Percentiles rank a stretch among this genome's conserved stretches.
Evolutionary conservation across 2,113 vertebrate genomes (phyloP).

Genomic region (Tupaia chinensis): DNA sequence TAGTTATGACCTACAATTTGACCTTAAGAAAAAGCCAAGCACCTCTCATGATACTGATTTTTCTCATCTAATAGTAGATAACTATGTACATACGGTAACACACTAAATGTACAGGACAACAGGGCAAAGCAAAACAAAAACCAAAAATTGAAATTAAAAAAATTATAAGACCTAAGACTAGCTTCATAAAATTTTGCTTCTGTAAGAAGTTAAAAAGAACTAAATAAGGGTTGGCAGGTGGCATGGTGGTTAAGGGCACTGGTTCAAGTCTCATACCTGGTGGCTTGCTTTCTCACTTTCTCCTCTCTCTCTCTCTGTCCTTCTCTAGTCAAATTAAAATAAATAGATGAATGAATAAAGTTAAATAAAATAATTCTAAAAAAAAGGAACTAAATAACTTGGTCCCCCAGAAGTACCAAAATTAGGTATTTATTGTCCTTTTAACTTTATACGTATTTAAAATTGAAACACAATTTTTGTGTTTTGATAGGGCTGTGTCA

Average conservation of each 20-base stretch:
- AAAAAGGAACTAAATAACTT: background rate
- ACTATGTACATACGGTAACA: background rate
- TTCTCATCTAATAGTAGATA: background rate
- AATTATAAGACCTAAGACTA: background rate
- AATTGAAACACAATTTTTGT: background rate
- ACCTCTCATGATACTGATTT: background rate
- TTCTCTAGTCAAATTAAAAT: too few relatives aligned
- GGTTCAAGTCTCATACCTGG: too few relatives aligned
- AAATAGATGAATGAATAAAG: too few relatives aligned
- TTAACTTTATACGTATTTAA: constrained; percentile 25
- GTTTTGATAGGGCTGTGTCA: background rate
- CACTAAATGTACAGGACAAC: background rate
- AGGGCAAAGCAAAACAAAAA: background rate
- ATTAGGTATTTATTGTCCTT: background rate
- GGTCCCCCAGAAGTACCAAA: background rate
- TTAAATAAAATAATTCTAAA: too few relatives aligned
- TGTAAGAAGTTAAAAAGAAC: background rate
- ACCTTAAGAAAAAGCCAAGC: constrained; percentile 39
- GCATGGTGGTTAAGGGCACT: too few relatives aligned
- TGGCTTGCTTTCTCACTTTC: too few relatives aligned
- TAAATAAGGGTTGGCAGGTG: too few relatives aligned
- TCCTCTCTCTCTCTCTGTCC: too few relatives aligned
- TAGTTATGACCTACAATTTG: background rate
- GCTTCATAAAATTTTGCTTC: constrained; percentile 26
- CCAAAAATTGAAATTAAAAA: background rate